Evolutionary conservation across 1,140 invertebrate genomes (phyloP), one percentile per base, ranked within the genome.

Genomic region (Drosophila nigrodunni): DNA sequence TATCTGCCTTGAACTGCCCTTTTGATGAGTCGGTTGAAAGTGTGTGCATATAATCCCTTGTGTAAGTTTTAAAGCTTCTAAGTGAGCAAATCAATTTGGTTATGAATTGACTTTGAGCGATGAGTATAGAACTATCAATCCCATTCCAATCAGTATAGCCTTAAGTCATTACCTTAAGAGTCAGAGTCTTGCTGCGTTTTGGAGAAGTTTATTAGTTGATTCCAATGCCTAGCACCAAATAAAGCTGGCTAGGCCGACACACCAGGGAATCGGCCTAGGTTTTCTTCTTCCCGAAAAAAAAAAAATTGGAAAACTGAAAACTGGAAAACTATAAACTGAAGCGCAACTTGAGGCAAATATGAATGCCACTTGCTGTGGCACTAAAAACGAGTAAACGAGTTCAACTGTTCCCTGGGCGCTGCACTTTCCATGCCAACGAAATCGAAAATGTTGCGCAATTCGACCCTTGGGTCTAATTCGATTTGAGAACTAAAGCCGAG

Each of bases 401-500:
- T 82, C 80, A 80, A 78, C 52, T 66, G 25, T 58, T 72, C 68
- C 72, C 60, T 30, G 15, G 50, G 67, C 44, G 47, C 39, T 67
- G 73, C 60, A 78, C 77, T 78, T 69, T 68, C 55, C 43, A 67
- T 74, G 69, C 50, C 58, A 65, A 50, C 61, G 60, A 73, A 78
- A 86, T 86, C 78, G 78, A 79, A 82, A 88, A 88, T 87, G 81
- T 87, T 78, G 73, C 73, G 70, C 66, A 77, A 68, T 79, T 82
- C 68, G 69, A 79, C 82, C 83, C 82, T 65, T 60, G 83, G 82
- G 82, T 79, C 82, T 88, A 87, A 87, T 87, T 87, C 76, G 79
- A 82, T 87, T 82, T 77, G 66, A 67, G 60, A 85, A 75, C 78
- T 81, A 73, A 80, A 78, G 78, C 82, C 87, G 77, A 77, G 70